These are phyloP conservation scores for Aphrophora alni DNA, from an alignment of 2,888 invertebrate species.

Conservation along the genomic window DNA sequence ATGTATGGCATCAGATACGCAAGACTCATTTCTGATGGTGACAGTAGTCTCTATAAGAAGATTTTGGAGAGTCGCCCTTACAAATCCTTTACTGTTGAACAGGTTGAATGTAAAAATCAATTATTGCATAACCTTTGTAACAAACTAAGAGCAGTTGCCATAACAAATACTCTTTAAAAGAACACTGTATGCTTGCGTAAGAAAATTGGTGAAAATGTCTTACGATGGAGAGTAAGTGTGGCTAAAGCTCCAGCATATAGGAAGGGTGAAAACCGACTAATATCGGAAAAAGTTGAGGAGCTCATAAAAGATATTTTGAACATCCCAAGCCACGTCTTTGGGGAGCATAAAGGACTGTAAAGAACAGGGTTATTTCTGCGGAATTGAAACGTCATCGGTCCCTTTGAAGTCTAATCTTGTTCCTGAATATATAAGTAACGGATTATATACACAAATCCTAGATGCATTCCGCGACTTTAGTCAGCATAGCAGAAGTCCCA, in stretches of 20 bases:
- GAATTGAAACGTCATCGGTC: too few species aligned
- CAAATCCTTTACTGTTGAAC: slow-evolving; percentile 46
- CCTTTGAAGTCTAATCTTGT: neutral
- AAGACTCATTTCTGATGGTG: slow-evolving; percentile 54
- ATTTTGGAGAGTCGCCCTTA: slow-evolving; percentile 50
- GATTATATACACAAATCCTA: neutral
- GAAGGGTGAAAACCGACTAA: neutral
- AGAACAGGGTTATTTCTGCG: slow-evolving; percentile 26
- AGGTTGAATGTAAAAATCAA: slow-evolving; percentile 54
- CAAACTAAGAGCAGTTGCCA: slow-evolving; percentile 3
- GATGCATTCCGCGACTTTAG: neutral
- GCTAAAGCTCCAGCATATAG: neutral
- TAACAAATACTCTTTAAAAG: neutral
- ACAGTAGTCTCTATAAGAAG: slow-evolving; percentile 53
- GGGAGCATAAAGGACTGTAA: slow-evolving; percentile 21
- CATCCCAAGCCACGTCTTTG: slow-evolving; percentile 29
- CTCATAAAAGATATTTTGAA: slow-evolving; percentile 22
- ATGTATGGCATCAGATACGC: slow-evolving; percentile 33
- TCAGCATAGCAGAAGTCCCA: slow-evolving; percentile 11
- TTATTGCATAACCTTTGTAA: slow-evolving; percentile 47
- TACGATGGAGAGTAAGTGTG: slow-evolving; percentile 16
- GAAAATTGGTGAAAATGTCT: slow-evolving; percentile 18
- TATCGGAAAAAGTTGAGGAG: neutral
- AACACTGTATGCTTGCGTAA: slow-evolving; percentile 14
- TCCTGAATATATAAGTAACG: neutral